These are phyloP conservation scores for Myanophis thanlyinensis DNA, from an alignment of 2,113 vertebrate species.

Conservation along the genomic window DNA sequence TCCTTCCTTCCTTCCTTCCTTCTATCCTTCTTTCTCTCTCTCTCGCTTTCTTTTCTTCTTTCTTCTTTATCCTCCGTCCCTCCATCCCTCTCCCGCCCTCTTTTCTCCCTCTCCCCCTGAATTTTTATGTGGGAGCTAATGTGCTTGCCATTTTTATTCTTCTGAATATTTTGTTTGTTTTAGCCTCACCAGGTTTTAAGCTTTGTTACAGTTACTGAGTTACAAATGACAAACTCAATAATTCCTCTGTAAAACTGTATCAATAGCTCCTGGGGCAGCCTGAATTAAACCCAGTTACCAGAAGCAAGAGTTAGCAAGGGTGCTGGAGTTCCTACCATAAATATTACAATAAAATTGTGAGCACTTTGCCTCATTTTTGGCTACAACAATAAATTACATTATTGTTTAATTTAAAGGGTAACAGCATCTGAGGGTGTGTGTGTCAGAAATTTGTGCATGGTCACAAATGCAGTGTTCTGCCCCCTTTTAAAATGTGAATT, in stretches of 20 bases:
- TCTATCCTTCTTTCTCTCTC: rapidly evolving
- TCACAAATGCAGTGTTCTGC: not conserved
- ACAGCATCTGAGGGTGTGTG: not conserved
- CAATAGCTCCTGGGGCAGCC: not conserved
- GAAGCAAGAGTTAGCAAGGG: not conserved
- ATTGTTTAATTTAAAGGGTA: not conserved
- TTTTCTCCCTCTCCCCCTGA: not conserved
- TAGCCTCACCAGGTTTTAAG: too few species aligned
- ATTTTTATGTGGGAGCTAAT: too few species aligned
- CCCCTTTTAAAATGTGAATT: not conserved
- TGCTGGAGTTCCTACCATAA: not conserved
- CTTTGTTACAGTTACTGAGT: not conserved
- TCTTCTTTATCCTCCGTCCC: too few species aligned
- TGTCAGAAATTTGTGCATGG: not conserved
- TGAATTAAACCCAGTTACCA: not conserved
- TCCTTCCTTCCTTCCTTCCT: too few species aligned
- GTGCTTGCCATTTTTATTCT: too few species aligned
- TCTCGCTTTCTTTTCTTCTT: too few species aligned
- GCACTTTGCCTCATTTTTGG: not conserved
- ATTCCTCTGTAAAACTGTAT: not conserved
- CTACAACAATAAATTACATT: not conserved
- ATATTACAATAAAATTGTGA: not conserved
- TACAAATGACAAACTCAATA: not conserved
- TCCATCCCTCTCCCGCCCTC: not conserved
- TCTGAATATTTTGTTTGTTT: too few species aligned